Evolutionary conservation across 2,888 invertebrate genomes (phyloP).

Genomic region (Plusia festucae): DNA sequence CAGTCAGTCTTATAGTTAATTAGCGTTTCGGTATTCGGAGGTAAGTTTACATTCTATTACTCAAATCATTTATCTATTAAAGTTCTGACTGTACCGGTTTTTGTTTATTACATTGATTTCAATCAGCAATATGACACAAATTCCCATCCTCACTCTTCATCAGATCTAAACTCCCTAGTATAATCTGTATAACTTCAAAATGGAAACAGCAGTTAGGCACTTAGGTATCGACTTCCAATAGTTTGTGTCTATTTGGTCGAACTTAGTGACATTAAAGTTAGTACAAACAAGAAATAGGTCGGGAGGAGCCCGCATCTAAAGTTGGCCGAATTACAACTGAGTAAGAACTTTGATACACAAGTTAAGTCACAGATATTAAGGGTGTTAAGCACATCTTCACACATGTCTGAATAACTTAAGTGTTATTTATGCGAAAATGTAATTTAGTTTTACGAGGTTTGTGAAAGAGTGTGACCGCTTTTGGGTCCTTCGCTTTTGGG

Average conservation of each 20-base stretch:
- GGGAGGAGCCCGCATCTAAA: conserved; percentile 75
- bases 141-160: too few species aligned
- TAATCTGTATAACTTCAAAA: conserved; percentile 38
- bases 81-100: too few species aligned
- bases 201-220: conserved; percentile 59
- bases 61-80: too few species aligned
- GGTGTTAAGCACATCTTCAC: conserved; percentile 51
- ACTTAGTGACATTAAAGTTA: conserved; percentile 75
- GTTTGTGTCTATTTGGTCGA: conserved; percentile 73
- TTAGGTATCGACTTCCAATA: conserved; percentile 70
- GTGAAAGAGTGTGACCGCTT: conserved; percentile 57
- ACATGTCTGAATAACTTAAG: conserved; percentile 60
- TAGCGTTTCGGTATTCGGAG: too few species aligned
- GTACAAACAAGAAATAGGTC: conserved; percentile 75
- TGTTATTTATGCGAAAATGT: conserved; percentile 61
- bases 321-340: conserved; percentile 72
- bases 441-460: conserved; percentile 59
- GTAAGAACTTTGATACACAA: conserved; percentile 70
- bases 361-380: conserved; percentile 47
- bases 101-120: too few species aligned
- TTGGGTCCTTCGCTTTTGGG: conserved; percentile 46
- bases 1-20: too few species aligned
- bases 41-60: too few species aligned
- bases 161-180: conserved; percentile 8
- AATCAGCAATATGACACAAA: background rate